Base-by-base conservation (phyloP, 2,888 invertebrate genomes). In the Panopea generosa region DNA sequence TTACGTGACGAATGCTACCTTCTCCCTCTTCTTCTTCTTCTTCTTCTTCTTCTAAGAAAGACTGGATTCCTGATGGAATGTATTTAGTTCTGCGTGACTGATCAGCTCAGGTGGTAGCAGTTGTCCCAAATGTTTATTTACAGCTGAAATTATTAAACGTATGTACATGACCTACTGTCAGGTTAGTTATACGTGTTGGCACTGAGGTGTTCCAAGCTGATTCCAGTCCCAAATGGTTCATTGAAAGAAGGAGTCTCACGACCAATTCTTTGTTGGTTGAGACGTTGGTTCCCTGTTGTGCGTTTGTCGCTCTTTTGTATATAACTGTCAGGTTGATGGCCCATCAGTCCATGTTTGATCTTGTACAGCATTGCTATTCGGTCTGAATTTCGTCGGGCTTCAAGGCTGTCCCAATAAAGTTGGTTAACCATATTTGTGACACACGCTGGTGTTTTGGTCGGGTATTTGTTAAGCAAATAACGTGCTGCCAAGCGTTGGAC, bases 221-320 rank as follows among this genome's bases (percentile, higher is more conserved):
- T 62, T 69, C 55, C 59, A 62, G 18, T 62, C 56, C 14, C 38
- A 56, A 11, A 62, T 61, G 20, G 55, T 63, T 18, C 63, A 43
- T 0, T 52, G 50, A 52, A 57, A 53, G 53, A 53, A 63, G 33
- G 63, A 63, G 27, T 26, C 43, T 26, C 49, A 33, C 1, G 60
- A 59, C 29, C 43, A 52, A 3, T 60, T 68, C 24, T 38, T 52
- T 26, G 52, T 3, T 16, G 18, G 20, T 27, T 52, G 3, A 60
- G 40, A 14, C 29, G 3, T n/a, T 68, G 43, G 16, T 16, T 20
- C 16, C 56, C 60, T 26, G 53, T 49, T 2, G 63, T 63, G 6
- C 63, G 2, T 2, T 43, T 22, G 40, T 53, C 53, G 18, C 22
- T 52, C 2, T 16, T 27, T 29, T 26, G n/a, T 20, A 33, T 9